Conservation (phyloP, 2,797 vertebrate genomes). For the Poecilia velifera region DNA sequence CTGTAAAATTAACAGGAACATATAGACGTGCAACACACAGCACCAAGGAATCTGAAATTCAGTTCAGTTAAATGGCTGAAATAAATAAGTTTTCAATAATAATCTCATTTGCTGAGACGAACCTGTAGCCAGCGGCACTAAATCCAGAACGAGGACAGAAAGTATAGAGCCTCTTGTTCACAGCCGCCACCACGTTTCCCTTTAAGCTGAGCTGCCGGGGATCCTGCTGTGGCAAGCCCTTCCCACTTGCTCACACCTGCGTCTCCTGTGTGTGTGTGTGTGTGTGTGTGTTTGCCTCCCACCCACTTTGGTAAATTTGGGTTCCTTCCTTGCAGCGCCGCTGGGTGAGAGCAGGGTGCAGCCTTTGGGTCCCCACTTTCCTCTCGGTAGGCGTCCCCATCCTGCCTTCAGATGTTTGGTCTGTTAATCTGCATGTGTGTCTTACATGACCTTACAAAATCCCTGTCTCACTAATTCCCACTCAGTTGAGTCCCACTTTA, state of each 20-base stretch:
- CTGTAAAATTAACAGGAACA: neutral
- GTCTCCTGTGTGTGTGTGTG: conserved; percentile 20
- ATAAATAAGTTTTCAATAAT: neutral
- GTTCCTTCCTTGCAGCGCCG: conserved; percentile 73
- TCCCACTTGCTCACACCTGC: conserved; percentile 62
- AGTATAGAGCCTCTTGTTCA: conserved; percentile 16
- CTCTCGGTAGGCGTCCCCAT: conserved; percentile 56
- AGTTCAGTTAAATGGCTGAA: neutral
- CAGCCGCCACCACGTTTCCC: conserved; percentile 29
- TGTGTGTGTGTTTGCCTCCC: conserved; percentile 33
- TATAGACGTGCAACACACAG: neutral
- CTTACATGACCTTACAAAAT: conserved; percentile 39
- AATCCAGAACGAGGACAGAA: neutral
- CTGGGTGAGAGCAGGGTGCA: conserved; percentile 68
- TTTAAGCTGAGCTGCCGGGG: conserved; percentile 52
- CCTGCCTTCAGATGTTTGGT: conserved; percentile 51
- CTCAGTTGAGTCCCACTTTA: conserved; percentile 24
- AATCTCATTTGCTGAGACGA: neutral
- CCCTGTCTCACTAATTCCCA: conserved; percentile 4
- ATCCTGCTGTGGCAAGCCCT: conserved; percentile 51
- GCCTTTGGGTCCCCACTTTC: conserved; percentile 62
- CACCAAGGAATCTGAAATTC: neutral
- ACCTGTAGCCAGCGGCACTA: neutral
- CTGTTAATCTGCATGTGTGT: conserved; percentile 25
- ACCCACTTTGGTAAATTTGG: conserved; percentile 63